Conservation (phyloP, 2,113 vertebrate species). For the Eidolon helvum region DNA sequence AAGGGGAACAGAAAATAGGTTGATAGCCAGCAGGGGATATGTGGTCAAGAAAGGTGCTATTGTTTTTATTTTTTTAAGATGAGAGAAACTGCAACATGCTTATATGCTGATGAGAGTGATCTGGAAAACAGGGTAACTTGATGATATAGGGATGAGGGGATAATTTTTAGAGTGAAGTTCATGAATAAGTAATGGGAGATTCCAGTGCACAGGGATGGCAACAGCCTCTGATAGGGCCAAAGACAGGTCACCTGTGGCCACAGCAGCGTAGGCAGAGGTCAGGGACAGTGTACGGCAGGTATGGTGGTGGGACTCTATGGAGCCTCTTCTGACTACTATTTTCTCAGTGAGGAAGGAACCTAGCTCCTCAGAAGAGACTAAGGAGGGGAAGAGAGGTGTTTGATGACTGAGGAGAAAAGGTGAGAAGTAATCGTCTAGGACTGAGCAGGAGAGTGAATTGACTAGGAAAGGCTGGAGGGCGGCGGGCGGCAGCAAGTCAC, state of each 20-base stretch:
- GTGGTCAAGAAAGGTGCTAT: neutral
- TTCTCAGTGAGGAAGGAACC: neutral
- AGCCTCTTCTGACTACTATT: neutral
- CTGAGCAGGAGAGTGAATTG: neutral
- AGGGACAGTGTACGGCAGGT: neutral
- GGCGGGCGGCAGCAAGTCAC: neutral
- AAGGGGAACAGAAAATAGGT: neutral
- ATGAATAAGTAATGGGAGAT: neutral
- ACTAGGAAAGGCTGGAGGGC: neutral
- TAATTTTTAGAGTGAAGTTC: neutral
- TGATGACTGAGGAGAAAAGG: neutral
- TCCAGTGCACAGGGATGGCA: neutral
- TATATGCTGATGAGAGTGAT: neutral
- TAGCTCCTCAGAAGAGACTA: neutral
- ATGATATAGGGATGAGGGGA: neutral
- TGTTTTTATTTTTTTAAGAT: neutral
- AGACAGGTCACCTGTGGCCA: neutral
- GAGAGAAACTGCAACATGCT: neutral
- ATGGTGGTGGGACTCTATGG: neutral
- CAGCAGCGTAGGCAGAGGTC: neutral
- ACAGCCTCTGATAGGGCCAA: neutral
- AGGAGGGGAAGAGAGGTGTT: neutral
- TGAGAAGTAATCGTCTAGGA: neutral
- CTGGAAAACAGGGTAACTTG: neutral
- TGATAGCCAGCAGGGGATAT: neutral